Evolutionary conservation across 2,113 vertebrate genomes (phyloP), one percentile per base, ranked within the genome.

Genomic region (Macrotis lagotis): DNA sequence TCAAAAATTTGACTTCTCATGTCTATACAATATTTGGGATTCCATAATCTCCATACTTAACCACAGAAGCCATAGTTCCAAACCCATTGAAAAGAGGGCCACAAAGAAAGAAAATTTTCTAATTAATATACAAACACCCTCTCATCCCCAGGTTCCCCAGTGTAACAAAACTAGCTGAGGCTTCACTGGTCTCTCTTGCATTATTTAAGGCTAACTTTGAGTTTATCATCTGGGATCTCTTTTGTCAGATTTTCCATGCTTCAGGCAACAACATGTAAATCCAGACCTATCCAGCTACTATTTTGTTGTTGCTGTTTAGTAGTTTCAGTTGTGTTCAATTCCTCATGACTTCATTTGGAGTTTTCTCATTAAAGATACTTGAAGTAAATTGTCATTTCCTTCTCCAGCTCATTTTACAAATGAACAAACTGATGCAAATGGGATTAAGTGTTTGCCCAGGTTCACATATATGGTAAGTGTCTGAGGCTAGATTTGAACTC

Each of bases 161-260:
- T 94, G 53, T 94, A 94, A 83, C 66, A 92, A 91, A 94, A 48
- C 0, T 44, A 93, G 94, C 95, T 26, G 25, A 8, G 49, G 51
- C 88, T 90, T 97, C 90, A 95, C 66, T 47, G 48, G 91, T 47
- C 88, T 88, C 0, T 0, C 0, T 0, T 26, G 50, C 90, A 11
- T 59, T 25, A 92, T 51, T 24, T 25, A 91, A 28, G 91, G 91
- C 89, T 89, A 94, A 90, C 93, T 94, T 92, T 95, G 94, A 97
- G 93, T 96, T 98, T 96, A 93, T 53, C 48, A 93, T 95, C 66
- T 96, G 90, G 74, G 88, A 97, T 89, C 96, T 96, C 96, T 97
- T 94, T 93, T 97, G 97, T 94, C 96, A 98, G 0, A 91, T 97
- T 96, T 97, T 96, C 94, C 49, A 95, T 92, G 95, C 95, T 97